Evolutionary conservation across 92 coral and sea anemone species (phyloP).

Genomic region (Parazoanthus swiftii): DNA sequence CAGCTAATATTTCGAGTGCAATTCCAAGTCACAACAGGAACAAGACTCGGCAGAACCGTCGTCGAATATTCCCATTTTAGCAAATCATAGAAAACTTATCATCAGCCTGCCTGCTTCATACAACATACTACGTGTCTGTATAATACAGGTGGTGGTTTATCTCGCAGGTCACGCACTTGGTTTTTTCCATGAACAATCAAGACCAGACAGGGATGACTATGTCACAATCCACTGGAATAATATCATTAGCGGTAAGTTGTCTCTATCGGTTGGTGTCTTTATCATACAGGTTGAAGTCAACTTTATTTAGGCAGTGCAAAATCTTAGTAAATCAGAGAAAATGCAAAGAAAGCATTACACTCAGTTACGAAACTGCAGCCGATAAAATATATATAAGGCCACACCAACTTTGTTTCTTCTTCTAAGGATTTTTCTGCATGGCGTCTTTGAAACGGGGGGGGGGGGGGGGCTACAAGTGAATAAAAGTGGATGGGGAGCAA

Average conservation of each 20-base stretch:
- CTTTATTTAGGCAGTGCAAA: too few species aligned
- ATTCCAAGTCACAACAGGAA: too few species aligned
- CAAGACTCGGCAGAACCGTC: background rate
- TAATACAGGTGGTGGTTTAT: background rate
- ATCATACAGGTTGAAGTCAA: too few species aligned
- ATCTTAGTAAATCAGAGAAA: background rate
- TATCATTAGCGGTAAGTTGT: background rate
- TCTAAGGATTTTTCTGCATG: too few species aligned
- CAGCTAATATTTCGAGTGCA: too few species aligned
- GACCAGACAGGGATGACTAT: background rate
- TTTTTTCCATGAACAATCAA: background rate
- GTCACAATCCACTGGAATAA: constrained; percentile 14
- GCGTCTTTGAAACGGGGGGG: too few species aligned
- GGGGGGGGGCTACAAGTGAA: too few species aligned
- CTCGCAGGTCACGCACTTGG: constrained; percentile 14
- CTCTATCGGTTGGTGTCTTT: background rate
- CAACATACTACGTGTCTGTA: background rate
- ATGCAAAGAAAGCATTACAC: background rate
- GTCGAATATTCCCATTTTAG: background rate
- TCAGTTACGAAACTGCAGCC: too few species aligned
- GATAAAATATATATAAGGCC: too few species aligned
- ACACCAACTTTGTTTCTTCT: too few species aligned
- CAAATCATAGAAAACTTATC: too few species aligned
- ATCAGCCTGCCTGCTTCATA: background rate
- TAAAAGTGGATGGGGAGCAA: too few species aligned